Evolutionary conservation across 2,888 invertebrate species (phyloP).

Genomic region (Eupithecia abbreviata): DNA sequence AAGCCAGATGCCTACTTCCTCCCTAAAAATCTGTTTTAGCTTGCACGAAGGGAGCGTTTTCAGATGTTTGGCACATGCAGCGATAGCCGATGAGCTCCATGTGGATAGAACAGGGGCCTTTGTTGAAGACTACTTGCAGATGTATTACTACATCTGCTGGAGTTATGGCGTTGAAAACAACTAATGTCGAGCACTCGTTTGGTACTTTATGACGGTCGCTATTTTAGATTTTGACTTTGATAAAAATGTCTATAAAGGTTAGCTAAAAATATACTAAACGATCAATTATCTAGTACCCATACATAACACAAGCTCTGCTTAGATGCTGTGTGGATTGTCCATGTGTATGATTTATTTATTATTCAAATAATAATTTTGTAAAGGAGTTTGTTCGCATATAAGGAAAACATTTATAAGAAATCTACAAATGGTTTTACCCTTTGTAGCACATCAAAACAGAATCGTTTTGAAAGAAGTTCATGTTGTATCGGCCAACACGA

Average conservation of each 20-base stretch:
- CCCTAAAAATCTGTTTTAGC: constrained; percentile 37
- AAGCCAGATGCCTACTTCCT: constrained; percentile 17
- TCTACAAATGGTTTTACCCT: neutral
- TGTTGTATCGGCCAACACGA: constrained; percentile 8
- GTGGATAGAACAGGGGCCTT: constrained; percentile 62
- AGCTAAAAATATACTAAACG: too few species aligned
- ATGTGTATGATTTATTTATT: too few species aligned
- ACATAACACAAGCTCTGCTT: too few species aligned
- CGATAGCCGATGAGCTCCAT: constrained; percentile 50
- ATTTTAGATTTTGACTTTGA: neutral
- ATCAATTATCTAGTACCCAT: too few species aligned
- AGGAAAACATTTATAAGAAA: neutral
- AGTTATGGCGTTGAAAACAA: constrained; percentile 17
- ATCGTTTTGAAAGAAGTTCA: neutral
- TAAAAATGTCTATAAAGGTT: neutral
- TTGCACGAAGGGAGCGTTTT: constrained; percentile 50
- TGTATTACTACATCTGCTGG: constrained; percentile 26
- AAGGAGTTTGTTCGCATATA: neutral
- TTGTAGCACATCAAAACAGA: neutral
- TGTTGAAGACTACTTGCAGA: constrained; percentile 44
- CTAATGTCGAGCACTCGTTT: constrained; percentile 6
- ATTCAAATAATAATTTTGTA: neutral
- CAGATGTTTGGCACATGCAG: constrained; percentile 70
- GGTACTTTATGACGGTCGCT: neutral
- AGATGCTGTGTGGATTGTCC: too few species aligned